Evolutionary conservation across 1,140 invertebrate species (phyloP).

Genomic region (Monochamus saltuarius): DNA sequence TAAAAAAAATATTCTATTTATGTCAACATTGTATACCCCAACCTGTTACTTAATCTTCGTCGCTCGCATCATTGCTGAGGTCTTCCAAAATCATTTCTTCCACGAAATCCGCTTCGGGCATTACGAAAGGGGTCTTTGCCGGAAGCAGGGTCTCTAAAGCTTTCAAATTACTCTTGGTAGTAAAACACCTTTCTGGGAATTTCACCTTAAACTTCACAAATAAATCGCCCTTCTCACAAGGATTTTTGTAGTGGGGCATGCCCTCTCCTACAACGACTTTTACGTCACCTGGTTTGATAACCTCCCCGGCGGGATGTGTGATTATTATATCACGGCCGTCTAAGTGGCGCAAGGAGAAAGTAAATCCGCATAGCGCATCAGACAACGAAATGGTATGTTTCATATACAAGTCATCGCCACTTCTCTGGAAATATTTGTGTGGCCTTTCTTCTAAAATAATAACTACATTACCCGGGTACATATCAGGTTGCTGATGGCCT

Average conservation of each 20-base stretch:
- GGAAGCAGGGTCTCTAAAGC: constrained; percentile 72
- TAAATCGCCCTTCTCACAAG: constrained; percentile 83
- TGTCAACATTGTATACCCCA: too few relatives aligned
- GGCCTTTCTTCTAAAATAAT: constrained; percentile 83
- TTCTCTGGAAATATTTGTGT: constrained; percentile 75
- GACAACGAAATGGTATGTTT: constrained; percentile 73
- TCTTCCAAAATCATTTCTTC: constrained; percentile 83
- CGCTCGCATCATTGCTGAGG: too few relatives aligned
- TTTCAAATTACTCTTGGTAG: constrained; percentile 65
- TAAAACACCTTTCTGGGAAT: constrained; percentile 83
- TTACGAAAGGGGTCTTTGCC: constrained; percentile 62
- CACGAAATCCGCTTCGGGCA: constrained; percentile 72
- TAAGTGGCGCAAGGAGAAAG: constrained; percentile 77
- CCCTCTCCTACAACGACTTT: constrained; percentile 83
- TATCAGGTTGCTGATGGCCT: constrained; percentile 85
- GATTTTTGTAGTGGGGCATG: constrained; percentile 85
- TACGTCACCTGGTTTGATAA: constrained; percentile 76
- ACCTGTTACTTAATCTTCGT: too few relatives aligned
- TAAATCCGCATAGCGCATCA: constrained; percentile 90
- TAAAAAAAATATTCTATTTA: too few relatives aligned
- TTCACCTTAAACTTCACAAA: constrained; percentile 83
- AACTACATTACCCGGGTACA: constrained; percentile 84
- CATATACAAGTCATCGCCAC: constrained; percentile 75
- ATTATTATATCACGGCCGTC: constrained; percentile 80
- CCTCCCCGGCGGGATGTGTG: constrained; percentile 68